These are phyloP conservation scores for Channa argus DNA, from an alignment of 2,113 vertebrate genomes.

Conservation along the genomic window DNA sequence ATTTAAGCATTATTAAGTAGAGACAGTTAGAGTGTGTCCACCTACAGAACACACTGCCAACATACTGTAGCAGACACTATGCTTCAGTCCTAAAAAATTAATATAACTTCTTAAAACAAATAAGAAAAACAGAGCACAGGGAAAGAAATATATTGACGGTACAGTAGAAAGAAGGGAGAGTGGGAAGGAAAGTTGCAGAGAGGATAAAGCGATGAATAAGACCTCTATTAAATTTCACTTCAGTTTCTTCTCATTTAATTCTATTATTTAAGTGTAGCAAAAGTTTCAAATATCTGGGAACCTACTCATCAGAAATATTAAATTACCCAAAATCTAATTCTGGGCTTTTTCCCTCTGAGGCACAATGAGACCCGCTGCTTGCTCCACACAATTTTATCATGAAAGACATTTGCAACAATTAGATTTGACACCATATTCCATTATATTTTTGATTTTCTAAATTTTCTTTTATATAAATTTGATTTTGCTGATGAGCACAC, in stretches of 20 bases:
- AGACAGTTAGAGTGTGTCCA: no score
- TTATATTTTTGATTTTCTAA: conserved; percentile 7
- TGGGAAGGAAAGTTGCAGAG: background rate
- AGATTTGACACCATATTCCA: conserved; percentile 14
- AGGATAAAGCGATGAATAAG: background rate
- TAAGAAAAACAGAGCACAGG: no score
- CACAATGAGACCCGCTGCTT: conserved; percentile 10
- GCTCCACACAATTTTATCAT: background rate
- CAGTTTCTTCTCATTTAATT: conserved; percentile 19
- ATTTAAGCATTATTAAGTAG: no score
- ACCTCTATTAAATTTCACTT: conserved; percentile 11
- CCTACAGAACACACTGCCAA: no score
- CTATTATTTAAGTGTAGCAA: conserved; percentile 7
- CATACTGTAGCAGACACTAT: no score
- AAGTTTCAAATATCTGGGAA: conserved; percentile 37
- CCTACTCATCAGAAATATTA: conserved; percentile 19
- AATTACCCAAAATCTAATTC: conserved; percentile 33
- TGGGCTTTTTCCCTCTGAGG: background rate
- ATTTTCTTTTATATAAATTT: background rate
- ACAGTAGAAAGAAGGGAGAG: background rate
- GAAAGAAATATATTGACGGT: background rate
- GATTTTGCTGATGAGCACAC: conserved; percentile 2
- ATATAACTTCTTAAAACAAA: no score
- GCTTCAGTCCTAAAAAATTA: no score
- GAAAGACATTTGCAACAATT: conserved; percentile 15